Conservation (phyloP, 2,888 invertebrate species). For the Eledona agricola region DNA sequence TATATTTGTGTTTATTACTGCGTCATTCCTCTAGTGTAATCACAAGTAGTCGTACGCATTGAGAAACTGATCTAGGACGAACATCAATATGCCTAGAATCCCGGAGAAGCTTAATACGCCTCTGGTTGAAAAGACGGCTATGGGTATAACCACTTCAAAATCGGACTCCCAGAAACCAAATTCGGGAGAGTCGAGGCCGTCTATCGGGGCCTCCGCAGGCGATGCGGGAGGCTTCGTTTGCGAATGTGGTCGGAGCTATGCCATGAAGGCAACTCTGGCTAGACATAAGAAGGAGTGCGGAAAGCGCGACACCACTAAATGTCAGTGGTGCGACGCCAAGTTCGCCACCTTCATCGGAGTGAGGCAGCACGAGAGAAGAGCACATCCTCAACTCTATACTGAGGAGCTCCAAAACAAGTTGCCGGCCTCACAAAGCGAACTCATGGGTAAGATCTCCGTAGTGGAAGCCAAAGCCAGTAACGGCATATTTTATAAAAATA, state of each 20-base stretch:
- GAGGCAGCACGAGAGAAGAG: constrained; percentile 16
- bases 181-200: constrained; percentile 5
- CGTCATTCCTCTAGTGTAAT: neutral
- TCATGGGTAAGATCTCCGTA: constrained; percentile 17
- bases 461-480: constrained; percentile 14
- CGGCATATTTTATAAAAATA: constrained; percentile 9
- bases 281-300: constrained; percentile 12
- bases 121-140: neutral
- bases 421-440: constrained; percentile 7
- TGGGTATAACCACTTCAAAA: constrained; percentile 10
- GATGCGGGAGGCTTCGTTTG: constrained; percentile 4
- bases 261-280: constrained; percentile 8
- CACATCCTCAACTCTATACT: constrained; percentile 5
- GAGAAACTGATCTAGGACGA: neutral
- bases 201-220: neutral
- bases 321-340: constrained; percentile 7
- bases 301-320: neutral
- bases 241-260: constrained; percentile 9
- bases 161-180: constrained; percentile 4
- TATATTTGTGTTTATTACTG: neutral
- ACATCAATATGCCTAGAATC: constrained; percentile 1
- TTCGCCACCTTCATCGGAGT: constrained; percentile 11
- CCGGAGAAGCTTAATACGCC: constrained; percentile 16
- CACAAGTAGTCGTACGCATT: neutral
- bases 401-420: constrained; percentile 5